Percentiles rank a stretch among this genome's conserved stretches.
Evolutionary conservation across 2,888 invertebrate species (phyloP).

Genomic region (Drosophila borborema): DNA sequence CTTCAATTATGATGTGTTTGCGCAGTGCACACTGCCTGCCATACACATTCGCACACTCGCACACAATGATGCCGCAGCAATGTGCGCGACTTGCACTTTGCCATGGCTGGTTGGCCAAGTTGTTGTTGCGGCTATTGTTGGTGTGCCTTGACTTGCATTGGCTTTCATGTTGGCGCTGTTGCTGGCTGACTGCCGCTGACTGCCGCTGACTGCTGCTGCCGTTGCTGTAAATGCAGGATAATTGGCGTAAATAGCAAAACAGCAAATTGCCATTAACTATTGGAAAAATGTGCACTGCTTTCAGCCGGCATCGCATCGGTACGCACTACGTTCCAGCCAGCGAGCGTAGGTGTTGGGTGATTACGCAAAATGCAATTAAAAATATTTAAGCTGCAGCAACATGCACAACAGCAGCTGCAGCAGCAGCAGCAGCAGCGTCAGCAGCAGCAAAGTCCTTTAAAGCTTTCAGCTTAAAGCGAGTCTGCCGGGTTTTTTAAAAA

Average conservation of each 20-base stretch:
- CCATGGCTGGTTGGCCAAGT: conserved; percentile 42
- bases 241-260: conserved; percentile 81
- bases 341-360: conserved; percentile 71
- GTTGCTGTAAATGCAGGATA: conserved; percentile 70
- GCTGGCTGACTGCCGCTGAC: conserved; percentile 42
- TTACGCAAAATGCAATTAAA: conserved; percentile 79
- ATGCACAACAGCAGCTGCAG: conserved; percentile 35
- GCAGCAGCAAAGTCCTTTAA: conserved; percentile 56
- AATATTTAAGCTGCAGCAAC: conserved; percentile 72
- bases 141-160: conserved; percentile 46
- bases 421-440: background rate
- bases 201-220: conserved; percentile 30
- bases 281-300: conserved; percentile 74
- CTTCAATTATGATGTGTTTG: conserved; percentile 78
- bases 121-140: conserved; percentile 30
- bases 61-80: conserved; percentile 51
- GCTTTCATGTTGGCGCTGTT: conserved; percentile 39
- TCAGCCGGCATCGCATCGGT: conserved; percentile 38
- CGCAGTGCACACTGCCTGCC: conserved; percentile 22
- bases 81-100: conserved; percentile 61
- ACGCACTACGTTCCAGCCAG: conserved; percentile 21
- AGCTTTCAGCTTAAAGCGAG: conserved; percentile 52
- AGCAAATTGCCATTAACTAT: conserved; percentile 81
- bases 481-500: background rate
- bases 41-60: conserved; percentile 14